Conservation (phyloP, 2,113 vertebrate species). For the Myocastor coypus region DNA sequence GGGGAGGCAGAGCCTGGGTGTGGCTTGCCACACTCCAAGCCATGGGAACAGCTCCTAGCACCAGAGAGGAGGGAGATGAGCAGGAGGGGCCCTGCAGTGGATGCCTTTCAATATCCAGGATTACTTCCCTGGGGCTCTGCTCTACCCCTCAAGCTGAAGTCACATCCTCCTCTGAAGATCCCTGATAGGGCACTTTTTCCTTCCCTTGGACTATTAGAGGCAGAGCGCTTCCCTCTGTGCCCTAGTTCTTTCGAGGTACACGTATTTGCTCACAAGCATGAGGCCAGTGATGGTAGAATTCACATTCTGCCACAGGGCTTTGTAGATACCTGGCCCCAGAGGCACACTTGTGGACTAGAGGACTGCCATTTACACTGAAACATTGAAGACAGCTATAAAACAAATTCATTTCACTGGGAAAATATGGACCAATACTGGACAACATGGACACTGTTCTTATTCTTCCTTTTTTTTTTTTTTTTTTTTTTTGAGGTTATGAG, state of each 20-base stretch:
- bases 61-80: neutral
- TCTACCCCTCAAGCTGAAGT: neutral
- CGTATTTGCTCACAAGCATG: neutral
- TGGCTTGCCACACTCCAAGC: fast-evolving
- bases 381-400: neutral
- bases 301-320: fast-evolving
- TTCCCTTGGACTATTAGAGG: neutral
- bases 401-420: neutral
- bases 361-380: neutral
- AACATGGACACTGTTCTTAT: too few species aligned
- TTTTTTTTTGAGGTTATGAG: too few species aligned
- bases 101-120: neutral
- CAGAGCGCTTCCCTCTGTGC: neutral
- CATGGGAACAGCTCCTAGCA: neutral
- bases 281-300: neutral
- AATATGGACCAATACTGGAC: neutral
- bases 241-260: neutral
- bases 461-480: too few species aligned
- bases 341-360: neutral
- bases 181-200: too few species aligned
- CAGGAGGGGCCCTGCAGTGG: neutral
- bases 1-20: neutral
- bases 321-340: neutral
- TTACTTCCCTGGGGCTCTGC: neutral
- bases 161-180: neutral